phyloP scores from a whole-genome alignment of 2,797 vertebrate genomes.

The Sarcoramphus papa region DNA sequence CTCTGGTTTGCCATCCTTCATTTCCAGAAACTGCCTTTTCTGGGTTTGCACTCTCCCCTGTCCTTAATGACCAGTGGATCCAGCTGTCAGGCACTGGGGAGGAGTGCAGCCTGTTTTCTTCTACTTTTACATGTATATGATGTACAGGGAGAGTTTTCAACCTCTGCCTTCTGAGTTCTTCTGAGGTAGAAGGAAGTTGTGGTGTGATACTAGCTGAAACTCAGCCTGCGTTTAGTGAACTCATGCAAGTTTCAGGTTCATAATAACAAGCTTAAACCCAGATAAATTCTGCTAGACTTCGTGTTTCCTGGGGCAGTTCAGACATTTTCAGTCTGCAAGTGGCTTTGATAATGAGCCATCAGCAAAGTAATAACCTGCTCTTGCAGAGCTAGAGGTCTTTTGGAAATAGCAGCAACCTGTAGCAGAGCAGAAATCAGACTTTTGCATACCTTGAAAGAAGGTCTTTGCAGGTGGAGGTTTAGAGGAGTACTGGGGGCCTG shows the following conservation, averaged over 20 bases:
- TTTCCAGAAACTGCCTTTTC: not conserved
- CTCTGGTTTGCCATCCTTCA: not conserved
- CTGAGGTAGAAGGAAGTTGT: not conserved
- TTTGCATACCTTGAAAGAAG: not conserved
- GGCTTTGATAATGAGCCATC: not conserved
- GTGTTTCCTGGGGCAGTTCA: not conserved
- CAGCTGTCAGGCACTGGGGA: not conserved
- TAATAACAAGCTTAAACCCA: not conserved
- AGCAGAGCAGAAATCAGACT: not conserved
- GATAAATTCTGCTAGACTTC: not conserved
- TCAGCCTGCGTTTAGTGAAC: not conserved
- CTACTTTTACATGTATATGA: not conserved
- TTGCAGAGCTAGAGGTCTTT: not conserved
- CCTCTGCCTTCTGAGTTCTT: not conserved
- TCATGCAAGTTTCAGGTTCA: not conserved
- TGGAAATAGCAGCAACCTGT: not conserved
- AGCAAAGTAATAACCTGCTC: not conserved
- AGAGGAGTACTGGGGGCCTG: not conserved
- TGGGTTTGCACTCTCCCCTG: not conserved
- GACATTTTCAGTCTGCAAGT: not conserved
- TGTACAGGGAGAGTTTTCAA: not conserved
- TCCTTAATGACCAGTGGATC: not conserved
- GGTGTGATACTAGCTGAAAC: not conserved
- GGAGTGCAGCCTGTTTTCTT: not conserved
- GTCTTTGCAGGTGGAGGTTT: not conserved